Conservation (phyloP, 64 coral and sea anemone genomes). For the Pocillopora verrucosa region DNA sequence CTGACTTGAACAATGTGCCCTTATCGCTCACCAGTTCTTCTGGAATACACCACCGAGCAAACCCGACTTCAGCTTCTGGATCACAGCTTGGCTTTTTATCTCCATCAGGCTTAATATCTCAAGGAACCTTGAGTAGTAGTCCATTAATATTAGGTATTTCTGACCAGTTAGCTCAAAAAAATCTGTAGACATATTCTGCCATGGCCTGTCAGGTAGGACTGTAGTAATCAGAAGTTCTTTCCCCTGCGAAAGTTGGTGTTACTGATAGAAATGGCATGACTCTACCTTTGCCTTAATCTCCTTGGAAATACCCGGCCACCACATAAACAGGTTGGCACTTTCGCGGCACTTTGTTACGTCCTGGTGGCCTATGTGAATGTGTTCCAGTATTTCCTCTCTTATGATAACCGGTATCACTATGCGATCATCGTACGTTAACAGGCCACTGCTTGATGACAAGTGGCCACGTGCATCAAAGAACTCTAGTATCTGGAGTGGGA, state of each 20-base stretch:
- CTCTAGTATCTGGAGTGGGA: conserved; percentile 14
- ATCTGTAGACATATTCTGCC: conserved; percentile 51
- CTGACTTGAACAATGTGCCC: conserved; percentile 4
- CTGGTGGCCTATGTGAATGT: conserved; percentile 48
- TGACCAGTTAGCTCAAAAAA: background rate
- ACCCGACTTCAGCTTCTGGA: conserved; percentile 33
- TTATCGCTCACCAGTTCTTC: conserved; percentile 15
- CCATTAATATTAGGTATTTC: conserved; percentile 28
- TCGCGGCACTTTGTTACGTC: conserved; percentile 36
- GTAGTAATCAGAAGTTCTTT: conserved; percentile 39
- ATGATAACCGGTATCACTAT: conserved; percentile 44
- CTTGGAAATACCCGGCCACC: conserved; percentile 55
- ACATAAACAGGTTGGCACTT: conserved; percentile 44
- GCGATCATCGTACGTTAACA: conserved; percentile 35
- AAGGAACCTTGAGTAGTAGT: conserved; percentile 44
- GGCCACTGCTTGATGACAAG: conserved; percentile 38
- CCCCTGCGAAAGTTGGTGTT: conserved; percentile 11
- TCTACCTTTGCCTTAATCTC: conserved; percentile 33
- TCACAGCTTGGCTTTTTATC: conserved; percentile 7
- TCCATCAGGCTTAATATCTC: conserved; percentile 7
- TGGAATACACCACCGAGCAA: conserved; percentile 20
- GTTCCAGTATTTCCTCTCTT: conserved; percentile 51
- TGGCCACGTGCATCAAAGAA: background rate
- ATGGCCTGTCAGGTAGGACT: conserved; percentile 21
- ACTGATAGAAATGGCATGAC: conserved; percentile 11